These are phyloP conservation scores for Microplitis mediator DNA, from an alignment of 1,140 invertebrate species.

Conservation along the genomic window DNA sequence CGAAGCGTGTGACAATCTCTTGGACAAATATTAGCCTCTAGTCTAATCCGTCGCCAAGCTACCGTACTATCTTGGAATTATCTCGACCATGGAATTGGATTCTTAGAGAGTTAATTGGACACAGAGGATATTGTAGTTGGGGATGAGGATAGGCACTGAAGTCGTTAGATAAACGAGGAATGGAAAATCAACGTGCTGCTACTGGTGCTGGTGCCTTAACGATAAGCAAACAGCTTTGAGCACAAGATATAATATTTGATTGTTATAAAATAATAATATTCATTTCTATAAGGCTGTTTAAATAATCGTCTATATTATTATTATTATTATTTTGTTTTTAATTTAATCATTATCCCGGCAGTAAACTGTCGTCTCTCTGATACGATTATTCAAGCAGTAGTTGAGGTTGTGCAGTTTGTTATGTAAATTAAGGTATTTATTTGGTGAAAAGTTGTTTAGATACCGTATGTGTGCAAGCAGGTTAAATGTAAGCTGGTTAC, in stretches of 20 bases:
- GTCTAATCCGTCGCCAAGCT: conserved; percentile 10
- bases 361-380: no score
- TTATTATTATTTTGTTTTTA: no score
- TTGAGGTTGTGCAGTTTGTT: no score
- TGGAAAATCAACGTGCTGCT: conserved; percentile 13
- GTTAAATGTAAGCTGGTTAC: neutral
- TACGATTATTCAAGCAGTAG: no score
- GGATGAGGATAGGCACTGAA: conserved; percentile 38
- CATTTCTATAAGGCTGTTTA: neutral
- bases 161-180: conserved; percentile 32
- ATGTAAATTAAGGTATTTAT: no score
- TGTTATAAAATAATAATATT: neutral
- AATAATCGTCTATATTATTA: no score
- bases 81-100: conserved; percentile 44
- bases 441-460: neutral
- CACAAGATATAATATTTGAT: conserved; percentile 1
- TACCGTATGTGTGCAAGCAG: conserved; percentile 4
- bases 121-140: conserved; percentile 37
- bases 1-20: conserved; percentile 27
- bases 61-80: conserved; percentile 51
- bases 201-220: conserved; percentile 21
- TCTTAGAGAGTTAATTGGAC: conserved; percentile 53
- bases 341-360: no score
- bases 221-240: conserved; percentile 9
- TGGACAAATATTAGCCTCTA: conserved; percentile 44